A percentile compares a stretch with the other conserved stretches of the same genome.
Conservation (phyloP, 2,113 vertebrate genomes). For the Brachypodius melanocephalos region DNA sequence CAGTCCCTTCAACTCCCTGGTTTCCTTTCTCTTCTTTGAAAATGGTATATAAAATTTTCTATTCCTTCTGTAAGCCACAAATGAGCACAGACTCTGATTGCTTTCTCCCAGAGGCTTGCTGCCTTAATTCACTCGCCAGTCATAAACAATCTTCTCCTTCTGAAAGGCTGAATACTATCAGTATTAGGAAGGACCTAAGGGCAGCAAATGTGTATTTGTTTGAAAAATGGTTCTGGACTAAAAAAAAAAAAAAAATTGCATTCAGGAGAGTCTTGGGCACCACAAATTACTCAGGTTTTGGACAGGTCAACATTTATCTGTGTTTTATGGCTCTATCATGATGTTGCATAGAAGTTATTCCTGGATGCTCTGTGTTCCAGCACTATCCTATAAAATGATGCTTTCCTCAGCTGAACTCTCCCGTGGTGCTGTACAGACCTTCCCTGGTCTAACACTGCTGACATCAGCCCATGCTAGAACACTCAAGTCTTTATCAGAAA, state of each 20-base stretch:
- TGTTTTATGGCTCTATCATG: background rate
- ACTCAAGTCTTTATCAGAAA: background rate
- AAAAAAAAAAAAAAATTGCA: background rate
- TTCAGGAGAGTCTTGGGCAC: background rate
- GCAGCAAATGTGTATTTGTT: background rate
- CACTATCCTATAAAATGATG: background rate
- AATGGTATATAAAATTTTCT: background rate
- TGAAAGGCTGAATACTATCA: background rate
- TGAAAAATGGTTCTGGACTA: background rate
- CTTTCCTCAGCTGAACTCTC: background rate
- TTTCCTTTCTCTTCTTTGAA: background rate
- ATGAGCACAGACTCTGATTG: background rate
- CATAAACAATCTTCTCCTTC: background rate
- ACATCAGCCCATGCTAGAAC: background rate
- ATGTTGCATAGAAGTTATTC: background rate
- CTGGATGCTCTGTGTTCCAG: background rate
- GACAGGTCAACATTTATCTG: background rate
- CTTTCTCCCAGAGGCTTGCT: background rate
- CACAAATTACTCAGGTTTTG: background rate
- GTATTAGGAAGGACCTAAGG: background rate
- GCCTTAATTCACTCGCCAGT: background rate
- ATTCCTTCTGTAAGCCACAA: background rate
- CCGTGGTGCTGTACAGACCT: background rate
- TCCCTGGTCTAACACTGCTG: background rate
- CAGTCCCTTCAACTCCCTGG: background rate